Conservation (phyloP, 2,797 vertebrate genomes). For the Trichosurus vulpecula region DNA sequence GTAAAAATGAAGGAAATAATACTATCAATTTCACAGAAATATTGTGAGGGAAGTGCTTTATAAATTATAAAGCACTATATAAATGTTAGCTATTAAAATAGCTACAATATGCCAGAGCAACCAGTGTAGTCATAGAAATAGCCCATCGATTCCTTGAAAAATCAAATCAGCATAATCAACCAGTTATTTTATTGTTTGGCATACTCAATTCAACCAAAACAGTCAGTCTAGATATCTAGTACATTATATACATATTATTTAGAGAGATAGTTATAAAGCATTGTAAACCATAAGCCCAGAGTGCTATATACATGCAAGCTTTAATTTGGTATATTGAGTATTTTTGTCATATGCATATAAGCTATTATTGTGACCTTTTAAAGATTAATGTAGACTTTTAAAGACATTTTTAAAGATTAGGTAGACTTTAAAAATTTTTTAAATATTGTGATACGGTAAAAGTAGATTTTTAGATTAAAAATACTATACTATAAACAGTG, state of each 20-base stretch:
- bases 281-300: background rate
- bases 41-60: background rate
- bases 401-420: constrained; percentile 5
- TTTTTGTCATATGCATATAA: background rate
- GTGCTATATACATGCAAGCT: background rate
- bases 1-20: background rate
- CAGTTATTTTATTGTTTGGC: background rate
- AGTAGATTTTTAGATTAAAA: background rate
- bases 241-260: background rate
- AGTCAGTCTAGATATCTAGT: background rate
- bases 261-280: background rate
- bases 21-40: background rate
- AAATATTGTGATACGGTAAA: background rate
- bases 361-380: background rate
- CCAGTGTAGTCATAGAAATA: background rate
- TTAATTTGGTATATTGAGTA: background rate
- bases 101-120: background rate
- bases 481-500: background rate
- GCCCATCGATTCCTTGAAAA: background rate
- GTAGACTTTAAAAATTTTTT: background rate
- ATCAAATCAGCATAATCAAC: background rate
- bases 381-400: background rate
- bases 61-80: background rate
- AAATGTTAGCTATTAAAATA: background rate
- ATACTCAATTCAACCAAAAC: background rate